phyloP scores from a whole-genome alignment of 1,140 invertebrate genomes.

The Aphelenchoides avenae region DNA sequence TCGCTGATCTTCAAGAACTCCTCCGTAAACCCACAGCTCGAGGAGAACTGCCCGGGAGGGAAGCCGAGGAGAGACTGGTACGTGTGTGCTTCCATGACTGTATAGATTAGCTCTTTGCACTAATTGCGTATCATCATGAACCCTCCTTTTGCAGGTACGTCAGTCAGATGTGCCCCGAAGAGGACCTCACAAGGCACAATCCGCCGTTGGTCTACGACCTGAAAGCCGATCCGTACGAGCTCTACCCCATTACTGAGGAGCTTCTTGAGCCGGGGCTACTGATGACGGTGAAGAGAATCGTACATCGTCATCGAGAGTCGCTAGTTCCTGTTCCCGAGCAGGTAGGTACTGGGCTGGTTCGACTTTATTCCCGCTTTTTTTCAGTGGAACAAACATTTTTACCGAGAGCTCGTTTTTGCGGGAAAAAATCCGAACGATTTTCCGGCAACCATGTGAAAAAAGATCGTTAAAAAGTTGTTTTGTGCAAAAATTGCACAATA shows the following conservation, averaged over 20 bases:
- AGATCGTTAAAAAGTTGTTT: no score
- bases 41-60: constrained; percentile 50
- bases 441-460: no score
- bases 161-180: constrained; percentile 54
- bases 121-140: no score
- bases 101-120: no score
- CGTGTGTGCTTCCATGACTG: no score
- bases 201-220: constrained; percentile 55
- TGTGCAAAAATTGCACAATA: constrained; percentile 21
- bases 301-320: constrained; percentile 23
- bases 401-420: constrained; percentile 12
- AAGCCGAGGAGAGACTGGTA: constrained; percentile 48
- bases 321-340: constrained; percentile 36
- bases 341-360: no score
- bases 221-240: constrained; percentile 47
- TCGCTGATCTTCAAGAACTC: constrained; percentile 57
- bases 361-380: no score
- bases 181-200: constrained; percentile 44
- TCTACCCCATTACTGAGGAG: constrained; percentile 37
- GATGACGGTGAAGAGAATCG: constrained; percentile 17
- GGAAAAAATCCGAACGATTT: constrained; percentile 11
- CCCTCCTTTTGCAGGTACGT: no score
- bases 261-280: no score
- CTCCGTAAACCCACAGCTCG: constrained; percentile 44
- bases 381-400: no score